phyloP scores from a whole-genome alignment of 2,113 vertebrate species.

The Anthoscopus minutus region DNA sequence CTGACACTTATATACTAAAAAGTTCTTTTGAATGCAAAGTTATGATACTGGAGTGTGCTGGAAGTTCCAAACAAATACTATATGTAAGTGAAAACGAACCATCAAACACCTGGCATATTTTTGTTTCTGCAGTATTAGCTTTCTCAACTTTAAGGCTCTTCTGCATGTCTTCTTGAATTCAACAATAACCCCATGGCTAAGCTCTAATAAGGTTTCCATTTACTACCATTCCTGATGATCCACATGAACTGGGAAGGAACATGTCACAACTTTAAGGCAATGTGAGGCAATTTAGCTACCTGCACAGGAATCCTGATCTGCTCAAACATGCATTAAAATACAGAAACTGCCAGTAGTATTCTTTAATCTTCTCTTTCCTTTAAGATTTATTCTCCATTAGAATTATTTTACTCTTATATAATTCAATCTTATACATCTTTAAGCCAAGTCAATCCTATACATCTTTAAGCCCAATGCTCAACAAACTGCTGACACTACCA shows the following conservation, averaged over 20 bases:
- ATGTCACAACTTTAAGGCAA: neutral
- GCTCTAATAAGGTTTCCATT: neutral
- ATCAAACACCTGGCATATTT: neutral
- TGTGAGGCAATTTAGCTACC: neutral
- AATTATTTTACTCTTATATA: neutral
- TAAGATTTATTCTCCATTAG: neutral
- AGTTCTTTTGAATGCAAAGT: neutral
- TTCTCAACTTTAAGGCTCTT: neutral
- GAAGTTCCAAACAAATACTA: neutral
- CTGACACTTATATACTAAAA: rapidly evolving
- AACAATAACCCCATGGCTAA: neutral
- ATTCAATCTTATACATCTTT: neutral
- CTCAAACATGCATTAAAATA: neutral
- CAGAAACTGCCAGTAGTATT: neutral
- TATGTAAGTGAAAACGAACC: neutral
- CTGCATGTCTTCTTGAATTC: neutral
- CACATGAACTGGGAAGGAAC: neutral
- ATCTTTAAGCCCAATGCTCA: neutral
- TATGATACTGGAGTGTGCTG: neutral
- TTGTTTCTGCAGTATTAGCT: neutral
- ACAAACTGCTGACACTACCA: neutral
- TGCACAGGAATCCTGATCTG: neutral
- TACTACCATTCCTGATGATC: neutral
- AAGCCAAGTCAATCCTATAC: neutral
- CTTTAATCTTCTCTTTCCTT: neutral